A percentile compares a stretch with the other conserved stretches of the same genome.
phyloP scores from a whole-genome alignment of 2,113 vertebrate species.

The Microcebus ravelobensis region DNA sequence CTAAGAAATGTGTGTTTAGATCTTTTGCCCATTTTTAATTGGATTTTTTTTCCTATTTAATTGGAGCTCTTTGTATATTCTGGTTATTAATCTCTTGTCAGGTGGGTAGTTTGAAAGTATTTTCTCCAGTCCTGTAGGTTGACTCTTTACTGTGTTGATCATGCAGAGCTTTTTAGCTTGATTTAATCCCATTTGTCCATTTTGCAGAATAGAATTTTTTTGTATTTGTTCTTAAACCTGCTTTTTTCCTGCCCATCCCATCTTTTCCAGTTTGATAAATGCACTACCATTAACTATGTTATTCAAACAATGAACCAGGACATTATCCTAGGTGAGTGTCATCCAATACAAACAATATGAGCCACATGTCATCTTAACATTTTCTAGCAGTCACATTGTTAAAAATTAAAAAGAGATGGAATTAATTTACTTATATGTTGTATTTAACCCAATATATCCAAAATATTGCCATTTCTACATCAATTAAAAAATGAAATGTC shows the following conservation, averaged over 20 bases:
- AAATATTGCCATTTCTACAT: neutral
- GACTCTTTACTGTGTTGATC: too few relatives aligned
- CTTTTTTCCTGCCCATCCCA: neutral
- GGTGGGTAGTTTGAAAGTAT: too few relatives aligned
- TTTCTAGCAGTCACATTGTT: neutral
- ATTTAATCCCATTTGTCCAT: too few relatives aligned
- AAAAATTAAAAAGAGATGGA: neutral
- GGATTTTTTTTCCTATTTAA: too few relatives aligned
- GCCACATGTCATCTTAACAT: neutral
- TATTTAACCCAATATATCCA: neutral
- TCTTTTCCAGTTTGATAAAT: neutral
- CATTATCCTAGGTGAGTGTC: neutral
- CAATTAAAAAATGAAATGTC: neutral
- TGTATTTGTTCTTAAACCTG: neutral
- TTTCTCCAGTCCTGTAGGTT: too few relatives aligned
- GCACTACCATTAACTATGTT: neutral
- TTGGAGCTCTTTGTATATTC: too few relatives aligned
- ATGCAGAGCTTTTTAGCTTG: too few relatives aligned
- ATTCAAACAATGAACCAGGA: neutral
- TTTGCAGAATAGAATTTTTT: neutral
- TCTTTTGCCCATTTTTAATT: too few relatives aligned
- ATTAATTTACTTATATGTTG: neutral
- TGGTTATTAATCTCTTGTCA: too few relatives aligned
- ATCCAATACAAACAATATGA: neutral
- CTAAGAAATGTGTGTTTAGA: too few relatives aligned